phyloP scores from a whole-genome alignment of 2,113 vertebrate species.

The Elephas maximus region DNA sequence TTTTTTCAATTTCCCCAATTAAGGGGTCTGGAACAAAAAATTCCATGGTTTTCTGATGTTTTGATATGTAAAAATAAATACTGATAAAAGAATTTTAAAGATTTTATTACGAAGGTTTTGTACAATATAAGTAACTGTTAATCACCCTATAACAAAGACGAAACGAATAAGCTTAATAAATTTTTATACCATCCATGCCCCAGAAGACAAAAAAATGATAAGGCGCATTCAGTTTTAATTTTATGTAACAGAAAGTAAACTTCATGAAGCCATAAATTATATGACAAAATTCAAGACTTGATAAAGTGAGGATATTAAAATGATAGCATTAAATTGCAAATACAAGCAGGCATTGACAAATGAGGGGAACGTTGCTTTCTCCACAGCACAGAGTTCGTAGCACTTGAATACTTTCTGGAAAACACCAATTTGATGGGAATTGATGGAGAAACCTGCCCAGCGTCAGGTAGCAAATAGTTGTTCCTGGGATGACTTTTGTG shows the following conservation, averaged over 20 bases:
- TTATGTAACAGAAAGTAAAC: constrained; percentile 70
- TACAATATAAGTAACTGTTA: neutral
- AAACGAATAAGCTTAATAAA: neutral
- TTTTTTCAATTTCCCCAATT: neutral
- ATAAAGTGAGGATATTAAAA: constrained; percentile 72
- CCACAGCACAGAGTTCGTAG: constrained; percentile 43
- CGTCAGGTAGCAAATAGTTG: neutral
- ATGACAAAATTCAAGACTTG: constrained; percentile 67
- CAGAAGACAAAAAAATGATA: neutral
- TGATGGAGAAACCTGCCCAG: neutral
- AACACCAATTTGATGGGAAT: neutral
- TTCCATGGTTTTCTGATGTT: neutral
- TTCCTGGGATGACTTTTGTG: neutral
- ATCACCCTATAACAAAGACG: neutral
- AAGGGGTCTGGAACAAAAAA: neutral
- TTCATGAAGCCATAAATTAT: constrained; percentile 83
- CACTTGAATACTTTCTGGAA: neutral
- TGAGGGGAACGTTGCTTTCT: neutral
- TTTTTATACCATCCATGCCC: neutral
- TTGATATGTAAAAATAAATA: neutral
- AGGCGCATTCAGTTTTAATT: constrained; percentile 56
- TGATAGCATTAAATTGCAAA: constrained; percentile 8
- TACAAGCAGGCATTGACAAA: constrained; percentile 26
- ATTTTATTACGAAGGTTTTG: constrained; percentile 58
- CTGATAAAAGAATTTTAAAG: neutral